Base-by-base conservation (phyloP, 2,888 invertebrate species). In the Pyrochroa serraticornis region DNA sequence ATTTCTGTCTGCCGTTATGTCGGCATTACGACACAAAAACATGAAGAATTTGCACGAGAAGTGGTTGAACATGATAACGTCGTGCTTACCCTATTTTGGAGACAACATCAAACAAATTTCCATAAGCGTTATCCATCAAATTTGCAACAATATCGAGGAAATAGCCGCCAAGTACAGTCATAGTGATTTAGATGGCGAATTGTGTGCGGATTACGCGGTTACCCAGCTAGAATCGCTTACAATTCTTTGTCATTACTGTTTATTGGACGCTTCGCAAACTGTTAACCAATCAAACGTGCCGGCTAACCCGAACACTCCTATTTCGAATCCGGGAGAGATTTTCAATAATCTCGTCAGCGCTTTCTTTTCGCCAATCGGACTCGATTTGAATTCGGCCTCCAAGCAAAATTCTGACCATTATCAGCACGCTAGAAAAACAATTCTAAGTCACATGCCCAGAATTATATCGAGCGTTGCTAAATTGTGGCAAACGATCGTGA, bases 11-110 rank as follows among this genome's bases (percentile, higher is more conserved):
- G 90, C 92, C 30, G 85, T 93, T 45, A 81, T 92, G 66, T 89
- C 87, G 70, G 92, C 93, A 3, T 79, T 93, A 51, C 88, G 90
- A 71, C 77, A 89, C 76, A 85, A 86, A 55, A 87, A 87, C 58
- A 82, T 88, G 78, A 83, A 87, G 42, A 87, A 89, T 71, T 77
- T 92, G 63, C 94, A 94, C 76, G 87, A 88, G 62, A 89, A 91
- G 71, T 94, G 93, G 93, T 85, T 93, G 32, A 87, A 89, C 60
- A 83, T 93, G 76, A 86, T 93, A 6, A 90, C 91, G 1, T 87
- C 89, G 14, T 87, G 92, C 49, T 79, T 94, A 35, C 93, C 92
- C 7, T 93, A 90, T 76, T 87, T 93, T 76, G 89, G 87, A 36
- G 85, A 87, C 39, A 88, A 91, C 7, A 80, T 93, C 8, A 88